Conservation (phyloP, 2,888 invertebrate species). For the Osmoderma eremita region DNA sequence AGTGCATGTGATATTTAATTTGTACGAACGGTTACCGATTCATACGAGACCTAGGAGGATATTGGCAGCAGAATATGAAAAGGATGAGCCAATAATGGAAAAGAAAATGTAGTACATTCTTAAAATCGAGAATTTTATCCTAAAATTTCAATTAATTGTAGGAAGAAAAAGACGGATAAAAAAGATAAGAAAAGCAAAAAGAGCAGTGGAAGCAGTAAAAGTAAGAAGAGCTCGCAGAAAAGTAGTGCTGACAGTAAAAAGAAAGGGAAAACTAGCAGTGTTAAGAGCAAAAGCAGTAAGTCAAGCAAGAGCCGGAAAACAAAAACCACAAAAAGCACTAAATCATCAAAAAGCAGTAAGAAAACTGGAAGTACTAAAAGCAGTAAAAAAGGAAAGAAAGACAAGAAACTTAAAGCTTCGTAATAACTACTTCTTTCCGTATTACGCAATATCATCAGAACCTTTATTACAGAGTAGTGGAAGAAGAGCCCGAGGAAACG, state of each 20-base stretch:
- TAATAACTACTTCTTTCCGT: neutral
- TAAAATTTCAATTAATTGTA: conserved; percentile 18
- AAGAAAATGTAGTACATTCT: conserved; percentile 1
- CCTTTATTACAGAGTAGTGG: conserved; percentile 12
- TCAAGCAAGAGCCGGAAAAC: conserved; percentile 31
- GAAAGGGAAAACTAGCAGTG: conserved; percentile 31
- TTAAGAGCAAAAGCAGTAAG: conserved; percentile 25
- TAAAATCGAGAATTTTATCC: neutral
- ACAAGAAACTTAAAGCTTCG: conserved; percentile 31
- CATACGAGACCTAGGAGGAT: conserved; percentile 47
- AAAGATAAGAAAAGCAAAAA: conserved; percentile 46
- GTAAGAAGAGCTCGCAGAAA: conserved; percentile 42
- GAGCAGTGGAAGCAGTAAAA: conserved; percentile 34
- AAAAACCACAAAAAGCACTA: conserved; percentile 34
- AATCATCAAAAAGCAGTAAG: conserved; percentile 46
- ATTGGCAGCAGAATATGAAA: conserved; percentile 52
- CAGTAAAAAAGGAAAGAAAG: conserved; percentile 33
- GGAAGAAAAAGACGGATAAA: conserved; percentile 39
- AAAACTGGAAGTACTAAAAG: conserved; percentile 45
- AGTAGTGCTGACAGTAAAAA: conserved; percentile 37
- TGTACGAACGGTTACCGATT: conserved; percentile 65
- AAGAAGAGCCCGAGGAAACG: conserved; percentile 43
- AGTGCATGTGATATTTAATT: conserved; percentile 67
- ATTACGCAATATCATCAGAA: neutral
- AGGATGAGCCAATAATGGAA: neutral